Evolutionary conservation across 2,113 vertebrate genomes (phyloP).

Genomic region (Coryphaenoides rupestris): DNA sequence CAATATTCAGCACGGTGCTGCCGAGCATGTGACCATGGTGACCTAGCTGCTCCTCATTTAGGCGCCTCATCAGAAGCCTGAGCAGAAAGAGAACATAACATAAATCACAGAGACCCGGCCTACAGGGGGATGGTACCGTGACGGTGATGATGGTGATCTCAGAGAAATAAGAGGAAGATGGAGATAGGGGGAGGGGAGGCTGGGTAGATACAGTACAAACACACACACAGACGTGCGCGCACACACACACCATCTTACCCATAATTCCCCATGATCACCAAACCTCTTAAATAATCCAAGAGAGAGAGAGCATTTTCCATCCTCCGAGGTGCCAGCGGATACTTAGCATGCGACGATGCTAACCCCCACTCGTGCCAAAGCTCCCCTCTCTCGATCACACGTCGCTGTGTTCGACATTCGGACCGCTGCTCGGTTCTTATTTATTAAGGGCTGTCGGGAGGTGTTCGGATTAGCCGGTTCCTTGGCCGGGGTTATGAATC

Average conservation of each 20-base stretch:
- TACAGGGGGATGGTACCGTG: too few relatives aligned
- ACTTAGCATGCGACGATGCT: conserved; percentile 23
- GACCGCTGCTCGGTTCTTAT: conserved; percentile 27
- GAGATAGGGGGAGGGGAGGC: background rate
- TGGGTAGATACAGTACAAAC: too few relatives aligned
- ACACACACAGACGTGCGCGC: background rate
- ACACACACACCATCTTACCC: background rate
- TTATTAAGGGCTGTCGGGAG: conserved; percentile 41
- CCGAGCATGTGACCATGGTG: conserved; percentile 34
- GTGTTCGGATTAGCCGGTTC: conserved; percentile 39
- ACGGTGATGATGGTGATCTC: too few relatives aligned
- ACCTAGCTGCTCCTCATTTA: conserved; percentile 25
- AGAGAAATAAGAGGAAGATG: background rate
- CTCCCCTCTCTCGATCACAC: conserved; percentile 11
- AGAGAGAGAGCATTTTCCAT: background rate
- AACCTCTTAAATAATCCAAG: conserved; percentile 34
- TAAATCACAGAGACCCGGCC: too few relatives aligned
- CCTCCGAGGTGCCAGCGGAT: conserved; percentile 16
- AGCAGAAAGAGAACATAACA: too few relatives aligned
- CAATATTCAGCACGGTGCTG: conserved; percentile 25
- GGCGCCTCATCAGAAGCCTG: conserved; percentile 33
- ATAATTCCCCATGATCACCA: conserved; percentile 35
- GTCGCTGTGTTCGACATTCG: conserved; percentile 36
- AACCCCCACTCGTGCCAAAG: conserved; percentile 7
- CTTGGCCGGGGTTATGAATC: conserved; percentile 28